Evolutionary conservation across 2,888 invertebrate species (phyloP).

Genomic region (Volucella bombylans): DNA sequence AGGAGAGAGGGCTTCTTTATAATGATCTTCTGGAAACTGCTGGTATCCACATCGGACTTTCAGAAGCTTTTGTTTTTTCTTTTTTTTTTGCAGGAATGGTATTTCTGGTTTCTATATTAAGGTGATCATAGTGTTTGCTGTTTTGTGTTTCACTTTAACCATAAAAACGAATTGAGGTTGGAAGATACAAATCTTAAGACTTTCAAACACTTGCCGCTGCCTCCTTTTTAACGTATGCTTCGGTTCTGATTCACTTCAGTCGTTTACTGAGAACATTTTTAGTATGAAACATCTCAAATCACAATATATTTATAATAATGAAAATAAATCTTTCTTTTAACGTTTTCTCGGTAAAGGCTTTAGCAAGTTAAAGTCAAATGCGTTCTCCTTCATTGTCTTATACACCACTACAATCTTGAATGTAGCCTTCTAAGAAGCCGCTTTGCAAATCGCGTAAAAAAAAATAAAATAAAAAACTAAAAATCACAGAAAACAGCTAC

Average conservation of each 20-base stretch:
- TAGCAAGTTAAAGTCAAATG: constrained; percentile 46
- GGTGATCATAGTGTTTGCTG: constrained; percentile 32
- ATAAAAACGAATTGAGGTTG: constrained; percentile 25
- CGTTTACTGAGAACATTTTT: constrained; percentile 41
- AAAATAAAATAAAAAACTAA: constrained; percentile 5
- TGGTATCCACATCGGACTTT: constrained; percentile 49
- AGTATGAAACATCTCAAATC: constrained; percentile 58
- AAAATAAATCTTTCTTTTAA: constrained; percentile 33
- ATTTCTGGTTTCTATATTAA: constrained; percentile 65
- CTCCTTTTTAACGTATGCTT: constrained; percentile 42
- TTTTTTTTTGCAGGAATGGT: constrained; percentile 32
- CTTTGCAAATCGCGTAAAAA: constrained; percentile 43
- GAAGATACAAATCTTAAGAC: constrained; percentile 59
- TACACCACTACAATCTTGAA: constrained; percentile 36
- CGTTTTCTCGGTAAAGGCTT: constrained; percentile 37
- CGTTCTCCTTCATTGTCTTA: constrained; percentile 55
- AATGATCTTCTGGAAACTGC: constrained; percentile 43
- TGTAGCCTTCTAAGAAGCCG: constrained; percentile 54
- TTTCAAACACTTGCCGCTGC: constrained; percentile 69
- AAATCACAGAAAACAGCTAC: constrained; percentile 44
- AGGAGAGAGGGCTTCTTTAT: constrained; percentile 45
- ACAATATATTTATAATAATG: constrained; percentile 32
- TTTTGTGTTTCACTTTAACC: constrained; percentile 31
- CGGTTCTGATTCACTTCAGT: constrained; percentile 63
- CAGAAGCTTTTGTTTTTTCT: neutral